Evolutionary conservation across 1,140 invertebrate species (phyloP).

Genomic region (Sycophila sp.): DNA sequence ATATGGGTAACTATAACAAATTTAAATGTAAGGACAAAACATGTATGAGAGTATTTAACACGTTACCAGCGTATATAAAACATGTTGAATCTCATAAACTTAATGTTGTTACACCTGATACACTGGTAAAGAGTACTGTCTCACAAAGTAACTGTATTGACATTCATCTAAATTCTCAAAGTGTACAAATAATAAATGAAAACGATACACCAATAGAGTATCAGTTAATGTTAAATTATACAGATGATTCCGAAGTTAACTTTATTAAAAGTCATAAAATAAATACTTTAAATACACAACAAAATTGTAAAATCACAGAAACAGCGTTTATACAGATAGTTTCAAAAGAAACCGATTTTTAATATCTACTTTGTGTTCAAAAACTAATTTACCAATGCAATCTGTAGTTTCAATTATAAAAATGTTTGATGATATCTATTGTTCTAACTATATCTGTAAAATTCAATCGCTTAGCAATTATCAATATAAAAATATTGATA

Average conservation of each 20-base stretch:
- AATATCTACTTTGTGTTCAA: slow-evolving; percentile 34
- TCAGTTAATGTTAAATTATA: neutral
- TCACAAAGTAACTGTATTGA: too few species aligned
- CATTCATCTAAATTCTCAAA: too few species aligned
- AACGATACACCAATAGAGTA: neutral
- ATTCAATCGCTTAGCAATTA: slow-evolving; percentile 24
- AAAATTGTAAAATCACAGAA: neutral
- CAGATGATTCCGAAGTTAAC: neutral
- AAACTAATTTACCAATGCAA: slow-evolving; percentile 29
- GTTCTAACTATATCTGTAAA: slow-evolving; percentile 17
- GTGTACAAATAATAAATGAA: neutral
- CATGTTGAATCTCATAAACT: neutral
- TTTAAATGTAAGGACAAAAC: neutral
- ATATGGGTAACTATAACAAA: neutral
- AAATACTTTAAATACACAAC: neutral
- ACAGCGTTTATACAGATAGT: neutral
- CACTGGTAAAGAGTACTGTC: too few species aligned
- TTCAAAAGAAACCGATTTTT: slow-evolving; percentile 9
- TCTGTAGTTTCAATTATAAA: slow-evolving; percentile 36
- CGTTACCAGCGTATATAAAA: neutral
- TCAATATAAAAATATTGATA: slow-evolving; percentile 15
- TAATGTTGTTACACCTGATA: too few species aligned
- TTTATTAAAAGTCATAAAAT: neutral
- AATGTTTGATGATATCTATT: slow-evolving; percentile 24
- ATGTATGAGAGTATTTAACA: neutral